These are phyloP conservation scores for Pristis pectinata DNA, from an alignment of 2,797 vertebrate genomes.

Conservation along the genomic window DNA sequence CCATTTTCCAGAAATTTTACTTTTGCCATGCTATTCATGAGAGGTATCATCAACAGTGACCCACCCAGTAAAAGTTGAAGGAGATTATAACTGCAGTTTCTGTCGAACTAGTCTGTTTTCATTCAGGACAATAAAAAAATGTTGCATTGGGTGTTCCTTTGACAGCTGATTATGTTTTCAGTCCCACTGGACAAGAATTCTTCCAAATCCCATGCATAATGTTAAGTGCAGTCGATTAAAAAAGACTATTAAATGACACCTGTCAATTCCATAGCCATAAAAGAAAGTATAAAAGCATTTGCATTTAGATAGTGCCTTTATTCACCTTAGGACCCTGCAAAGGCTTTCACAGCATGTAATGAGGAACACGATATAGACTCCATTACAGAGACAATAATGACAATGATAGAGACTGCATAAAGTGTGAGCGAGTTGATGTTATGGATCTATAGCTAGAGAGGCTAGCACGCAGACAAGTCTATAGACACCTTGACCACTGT, in stretches of 20 bases:
- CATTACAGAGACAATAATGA: too few relatives aligned
- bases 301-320: neutral
- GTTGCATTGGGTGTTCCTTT: neutral
- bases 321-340: neutral
- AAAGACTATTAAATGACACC: neutral
- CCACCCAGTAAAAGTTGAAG: neutral
- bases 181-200: neutral
- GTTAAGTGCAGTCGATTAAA: neutral
- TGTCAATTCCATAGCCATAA: neutral
- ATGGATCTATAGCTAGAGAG: too few relatives aligned
- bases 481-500: too few relatives aligned
- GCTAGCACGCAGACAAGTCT: too few relatives aligned
- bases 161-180: neutral
- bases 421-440: too few relatives aligned
- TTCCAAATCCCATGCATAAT: neutral
- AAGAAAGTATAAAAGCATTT: neutral
- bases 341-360: neutral
- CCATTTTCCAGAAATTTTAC: too few relatives aligned
- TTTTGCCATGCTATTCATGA: neutral
- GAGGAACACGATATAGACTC: too few relatives aligned
- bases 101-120: conserved; percentile 6
- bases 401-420: too few relatives aligned
- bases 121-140: neutral
- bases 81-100: neutral
- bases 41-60: neutral